phyloP scores from a whole-genome alignment of 2,797 vertebrate species.

The Clarias laeviceps region DNA sequence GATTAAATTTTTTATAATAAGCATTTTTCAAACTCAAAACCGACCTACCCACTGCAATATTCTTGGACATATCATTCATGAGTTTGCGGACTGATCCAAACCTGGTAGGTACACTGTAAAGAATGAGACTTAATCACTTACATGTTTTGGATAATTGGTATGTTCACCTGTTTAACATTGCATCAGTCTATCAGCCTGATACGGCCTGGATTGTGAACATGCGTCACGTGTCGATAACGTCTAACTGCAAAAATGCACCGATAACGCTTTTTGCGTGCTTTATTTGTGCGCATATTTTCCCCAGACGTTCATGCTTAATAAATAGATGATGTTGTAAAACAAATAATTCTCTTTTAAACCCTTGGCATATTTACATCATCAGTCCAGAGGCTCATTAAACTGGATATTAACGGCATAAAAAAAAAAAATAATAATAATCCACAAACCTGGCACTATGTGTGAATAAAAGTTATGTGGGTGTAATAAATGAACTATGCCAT shows the following conservation, averaged over 20 bases:
- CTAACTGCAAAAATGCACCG: not conserved
- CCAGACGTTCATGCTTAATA: not conserved
- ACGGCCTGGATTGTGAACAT: not conserved
- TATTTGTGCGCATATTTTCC: not conserved
- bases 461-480: not conserved
- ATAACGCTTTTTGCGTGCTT: not conserved
- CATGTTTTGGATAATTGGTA: no score
- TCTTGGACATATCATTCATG: not conserved
- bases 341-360: no score
- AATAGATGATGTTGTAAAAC: not conserved
- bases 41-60: no score
- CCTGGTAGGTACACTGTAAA: not conserved
- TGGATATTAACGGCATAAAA: not conserved
- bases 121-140: not conserved
- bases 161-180: not conserved
- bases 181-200: not conserved
- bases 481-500: constrained; percentile 12
- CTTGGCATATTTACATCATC: not conserved
- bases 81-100: not conserved
- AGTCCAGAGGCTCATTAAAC: not conserved
- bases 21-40: not conserved
- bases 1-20: not conserved
- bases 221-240: not conserved
- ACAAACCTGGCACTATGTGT: not conserved
- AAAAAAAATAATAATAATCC: not conserved